Base-by-base conservation (phyloP, 2,113 vertebrate genomes). In the Melospiza melodia region DNA sequence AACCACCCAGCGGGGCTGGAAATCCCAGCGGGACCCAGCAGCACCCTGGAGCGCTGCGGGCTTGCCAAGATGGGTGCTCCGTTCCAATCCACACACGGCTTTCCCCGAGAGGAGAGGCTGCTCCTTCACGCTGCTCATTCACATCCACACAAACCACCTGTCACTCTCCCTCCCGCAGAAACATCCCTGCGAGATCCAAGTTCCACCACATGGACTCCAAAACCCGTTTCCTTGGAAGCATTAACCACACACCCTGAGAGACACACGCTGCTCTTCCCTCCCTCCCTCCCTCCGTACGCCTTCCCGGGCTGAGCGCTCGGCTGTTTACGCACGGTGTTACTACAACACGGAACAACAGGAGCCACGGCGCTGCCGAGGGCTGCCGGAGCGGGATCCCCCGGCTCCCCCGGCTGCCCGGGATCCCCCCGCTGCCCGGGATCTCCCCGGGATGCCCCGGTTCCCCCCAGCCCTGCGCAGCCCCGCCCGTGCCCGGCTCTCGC, bases 81-180 rank as follows among this genome's bases (percentile, higher is more conserved):
- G 0, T 12, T 63, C 51, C 4, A 6, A 62, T 33, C 54, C 89
- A 37, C 58, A 10, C 6, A 28, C 18, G 14, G 85, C 67, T 62
- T 58, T 55, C 51, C 81, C 81, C 19, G 1, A 18, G 82, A 49
- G 49, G 1, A 20, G 82, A 49, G 49, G 69, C 95, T 54, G 90
- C 90, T 90, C 92, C 27, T 61, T 44, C 81, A 0, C 2, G 39
- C 78, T 49, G 90, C 84, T 88, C 17, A 28, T 14, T 61, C 88
- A 51, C 58, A 44, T 73, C 86, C 93, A 80, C 89, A 57, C 84
- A 43, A 91, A 88, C 94, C 96, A 91, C 95, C 95, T 93, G 94
- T 86, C 90, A 74, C 93, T 93, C 39, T 37, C 80, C 91, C 89
- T 90, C 93, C 93, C 66, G 68, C 86, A 8, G 93, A 67, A 77